Evolutionary conservation across 1,140 invertebrate species (phyloP), one percentile per base, ranked within the genome.

Genomic region (Caenorhabditis brenneri): DNA sequence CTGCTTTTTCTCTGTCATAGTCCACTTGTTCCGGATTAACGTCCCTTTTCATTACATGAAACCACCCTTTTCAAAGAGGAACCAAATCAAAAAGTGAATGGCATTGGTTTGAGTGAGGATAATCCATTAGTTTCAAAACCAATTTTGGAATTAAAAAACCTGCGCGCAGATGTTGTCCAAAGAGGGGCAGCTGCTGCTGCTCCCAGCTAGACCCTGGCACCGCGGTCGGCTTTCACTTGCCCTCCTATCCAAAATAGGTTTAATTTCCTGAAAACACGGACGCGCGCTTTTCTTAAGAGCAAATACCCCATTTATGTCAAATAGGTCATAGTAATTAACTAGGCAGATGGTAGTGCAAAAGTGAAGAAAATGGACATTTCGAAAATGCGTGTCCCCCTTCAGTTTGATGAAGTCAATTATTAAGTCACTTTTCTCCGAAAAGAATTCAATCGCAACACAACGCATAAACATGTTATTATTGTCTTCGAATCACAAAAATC

Each of bases 91-190:
- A 46, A 74, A 74, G 65, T 74, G 65, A 74, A 74, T 74, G 65
- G 65, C 65, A 74, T 74, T 29, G 65, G 5, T 12, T n/a, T 39
- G 65, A 74, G n/a, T 42, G 36, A 27, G 33, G 65, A 74, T 74
- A 74, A 74, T 74, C 65, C 65, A 74, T 74, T 74, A 74, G 65
- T 74, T 74, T 74, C 36, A 27, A 65, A 65, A 42, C 58, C 36
- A 74, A 74, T 74, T 74, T 74, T 42, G 36, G 65, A 74, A 74
- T 74, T 74, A 74, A 74, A 74, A 74, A 74, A 74, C 65, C 65
- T 74, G 65, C 65, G 65, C 36, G 65, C 65, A 74, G 65, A 74
- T 74, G 65, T 74, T 74, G 19, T 9, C 16, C 42, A 9, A 36
- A 36, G 33, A 7, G n/a, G 15, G 36, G 65, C 65, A 74, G 65